A percentile compares a stretch with the other conserved stretches of the same genome.
Conservation (phyloP, 2,888 invertebrate genomes). For the Erpobdella octoculata region DNA sequence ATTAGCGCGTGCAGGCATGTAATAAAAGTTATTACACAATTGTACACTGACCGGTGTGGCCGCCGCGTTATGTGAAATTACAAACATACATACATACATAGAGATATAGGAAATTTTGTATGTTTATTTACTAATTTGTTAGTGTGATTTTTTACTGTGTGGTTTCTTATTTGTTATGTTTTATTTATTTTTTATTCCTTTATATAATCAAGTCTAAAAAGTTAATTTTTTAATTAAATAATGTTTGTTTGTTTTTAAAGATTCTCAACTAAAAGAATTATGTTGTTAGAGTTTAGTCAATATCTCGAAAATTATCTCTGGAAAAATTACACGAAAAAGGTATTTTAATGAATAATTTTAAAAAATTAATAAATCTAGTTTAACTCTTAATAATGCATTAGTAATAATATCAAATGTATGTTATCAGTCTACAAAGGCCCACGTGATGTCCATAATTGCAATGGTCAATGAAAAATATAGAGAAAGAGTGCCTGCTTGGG, state of each 20-base stretch:
- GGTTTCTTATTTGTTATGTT: neutral
- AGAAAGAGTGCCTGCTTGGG: constrained; percentile 92
- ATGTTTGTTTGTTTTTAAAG: neutral
- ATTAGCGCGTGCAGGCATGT: too few species aligned
- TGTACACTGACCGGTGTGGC: too few species aligned
- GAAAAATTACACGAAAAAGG: constrained; percentile 76
- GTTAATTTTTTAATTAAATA: neutral
- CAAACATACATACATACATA: too few species aligned
- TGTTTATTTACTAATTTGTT: neutral
- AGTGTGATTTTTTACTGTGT: neutral
- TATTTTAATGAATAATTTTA: constrained; percentile 31
- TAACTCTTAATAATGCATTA: neutral
- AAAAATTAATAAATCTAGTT: neutral
- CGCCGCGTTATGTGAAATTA: too few species aligned
- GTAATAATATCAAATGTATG: neutral
- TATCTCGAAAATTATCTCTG: constrained; percentile 92
- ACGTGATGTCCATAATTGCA: constrained; percentile 89
- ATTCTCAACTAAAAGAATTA: constrained; percentile 63
- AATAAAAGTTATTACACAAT: too few species aligned
- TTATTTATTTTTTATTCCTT: neutral
- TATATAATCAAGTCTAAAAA: neutral
- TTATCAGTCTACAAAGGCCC: constrained; percentile 65
- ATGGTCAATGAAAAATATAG: constrained; percentile 98
- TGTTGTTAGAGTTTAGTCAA: constrained; percentile 93
- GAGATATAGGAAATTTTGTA: too few species aligned